Base-by-base conservation (phyloP, 2,888 invertebrate genomes). In the Brachyptera putata region DNA sequence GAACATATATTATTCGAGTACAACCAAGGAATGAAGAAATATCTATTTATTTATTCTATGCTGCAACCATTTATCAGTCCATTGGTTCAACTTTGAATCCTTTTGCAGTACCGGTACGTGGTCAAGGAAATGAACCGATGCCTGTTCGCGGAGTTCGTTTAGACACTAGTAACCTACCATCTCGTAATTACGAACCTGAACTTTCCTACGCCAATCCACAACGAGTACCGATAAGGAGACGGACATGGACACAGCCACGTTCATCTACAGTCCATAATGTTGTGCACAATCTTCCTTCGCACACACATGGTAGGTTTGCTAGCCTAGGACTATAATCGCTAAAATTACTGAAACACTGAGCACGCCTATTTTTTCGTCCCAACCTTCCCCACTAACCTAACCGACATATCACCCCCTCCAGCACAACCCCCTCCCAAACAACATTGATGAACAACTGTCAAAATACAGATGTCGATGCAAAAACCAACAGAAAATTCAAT, bases 171-270 rank as follows among this genome's bases (percentile, higher is more conserved):
- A 37, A 53, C 4, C 53, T 53, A 7, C 53, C 53, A 34, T 53
- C 53, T 36, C 36, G 36, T 11, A 53, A 24, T 18, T 30, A 36
- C 18, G 36, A 53, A 2, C 46, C 22, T 13, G 34, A 53, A 18
- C 3, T 34, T 2, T 9, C n/a, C n/a, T n/a, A 9, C 34, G 34
- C 16, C 22, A 34, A 13, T 36, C 18, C 34, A 22, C 53, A 34
- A 2, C 53, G 53, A 13, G 18, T 22, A 9, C 21, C 34, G 16
- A 30, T 16, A 1, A 30, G 53, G 34, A n/a, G 36, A 11, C 53
- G 53, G 2, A 36, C 53, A 9, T 53, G 53, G 53, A 36, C 53
- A 13, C 53, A 53, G 18, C 53, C 34, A 13, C 53, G 53, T 11
- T 53, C 53, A 2, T 36, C 9, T 18, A 37, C 9, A 21, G 34